Conservation (phyloP, 2,888 invertebrate species). For the Onchidella celtica region DNA sequence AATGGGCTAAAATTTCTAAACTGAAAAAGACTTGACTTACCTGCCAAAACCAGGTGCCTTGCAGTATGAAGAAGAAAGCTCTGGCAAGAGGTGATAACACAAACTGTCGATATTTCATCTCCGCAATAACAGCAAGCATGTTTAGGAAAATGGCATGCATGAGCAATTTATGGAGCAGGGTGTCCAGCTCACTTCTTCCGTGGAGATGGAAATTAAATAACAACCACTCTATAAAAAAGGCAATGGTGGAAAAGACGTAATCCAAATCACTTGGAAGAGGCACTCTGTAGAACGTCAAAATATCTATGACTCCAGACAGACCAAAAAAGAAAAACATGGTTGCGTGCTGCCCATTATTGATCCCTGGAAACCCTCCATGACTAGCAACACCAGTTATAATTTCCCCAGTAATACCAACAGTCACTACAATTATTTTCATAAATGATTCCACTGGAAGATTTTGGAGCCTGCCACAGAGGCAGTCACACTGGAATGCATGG, state of each 20-base stretch:
- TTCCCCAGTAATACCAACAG: slow-evolving; percentile 62
- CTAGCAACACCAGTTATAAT: slow-evolving; percentile 69
- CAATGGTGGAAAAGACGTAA: slow-evolving; percentile 79
- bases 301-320: slow-evolving; percentile 80
- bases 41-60: slow-evolving; percentile 82
- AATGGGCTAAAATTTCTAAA: not conserved
- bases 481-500: slow-evolving; percentile 40
- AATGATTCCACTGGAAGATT: slow-evolving; percentile 58
- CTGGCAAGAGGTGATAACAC: slow-evolving; percentile 78
- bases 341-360: slow-evolving; percentile 81
- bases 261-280: slow-evolving; percentile 79
- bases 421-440: slow-evolving; percentile 60
- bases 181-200: slow-evolving; percentile 78
- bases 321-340: slow-evolving; percentile 82
- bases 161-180: slow-evolving; percentile 81
- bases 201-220: slow-evolving; percentile 82
- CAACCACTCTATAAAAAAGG: slow-evolving; percentile 80
- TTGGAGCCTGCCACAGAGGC: slow-evolving; percentile 43
- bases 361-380: slow-evolving; percentile 75
- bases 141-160: slow-evolving; percentile 78
- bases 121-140: slow-evolving; percentile 74
- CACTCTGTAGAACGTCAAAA: slow-evolving; percentile 76
- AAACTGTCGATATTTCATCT: slow-evolving; percentile 77
- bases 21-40: slow-evolving; percentile 68
- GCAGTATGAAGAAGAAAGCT: slow-evolving; percentile 80